Base-by-base conservation (phyloP, 92 coral and sea anemone genomes). In the Scolanthus callimorphus region DNA sequence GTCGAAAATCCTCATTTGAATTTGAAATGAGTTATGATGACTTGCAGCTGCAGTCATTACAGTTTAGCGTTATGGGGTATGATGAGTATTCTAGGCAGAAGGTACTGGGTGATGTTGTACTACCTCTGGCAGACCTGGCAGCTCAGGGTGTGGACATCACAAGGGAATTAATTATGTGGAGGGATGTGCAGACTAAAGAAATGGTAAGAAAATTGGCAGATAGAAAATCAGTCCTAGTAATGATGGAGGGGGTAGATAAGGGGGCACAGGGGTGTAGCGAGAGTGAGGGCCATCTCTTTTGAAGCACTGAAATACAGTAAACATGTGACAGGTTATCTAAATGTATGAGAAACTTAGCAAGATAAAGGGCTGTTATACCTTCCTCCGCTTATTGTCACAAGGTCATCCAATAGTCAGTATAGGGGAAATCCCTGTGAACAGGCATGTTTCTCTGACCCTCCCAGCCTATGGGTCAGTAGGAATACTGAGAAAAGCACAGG, bases 61-160 rank as follows among this genome's bases (percentile, higher is more conserved):
- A 87, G 83, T 87, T 87, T 43, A 83, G 89, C 20, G 95, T 87
- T 9, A 87, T 87, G 90, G 81, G 86, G 3, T 80, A 57, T 30
- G 95, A 87, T 49, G 82, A 62, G 44, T 73, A 74, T 46, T 77
- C 85, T 12, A 50, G 95, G 3, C 82, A 87, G 41, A 81, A 82
- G 70, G 83, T 87, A 10, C 62, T 87, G n/a, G 95, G 95, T 20
- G 95, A 87, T 53, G 95, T 87, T 20, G 49, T 87, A n/a, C 57
- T 87, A 4, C 89, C 89, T 17, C 48, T 87, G 52, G 95, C 95
- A 4, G 95, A 87, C 2, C 73, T 87, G 31, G 63, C 89, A 3
- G 54, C 61, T 1, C 85, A 87, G 59, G 89, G 95, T 1, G 19
- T 77, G 17, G 95, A 87, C 46, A 59, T 87, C 29, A 87, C 95